Base-by-base conservation (phyloP, 2,113 vertebrate species). In the Myxocyprinus asiaticus region DNA sequence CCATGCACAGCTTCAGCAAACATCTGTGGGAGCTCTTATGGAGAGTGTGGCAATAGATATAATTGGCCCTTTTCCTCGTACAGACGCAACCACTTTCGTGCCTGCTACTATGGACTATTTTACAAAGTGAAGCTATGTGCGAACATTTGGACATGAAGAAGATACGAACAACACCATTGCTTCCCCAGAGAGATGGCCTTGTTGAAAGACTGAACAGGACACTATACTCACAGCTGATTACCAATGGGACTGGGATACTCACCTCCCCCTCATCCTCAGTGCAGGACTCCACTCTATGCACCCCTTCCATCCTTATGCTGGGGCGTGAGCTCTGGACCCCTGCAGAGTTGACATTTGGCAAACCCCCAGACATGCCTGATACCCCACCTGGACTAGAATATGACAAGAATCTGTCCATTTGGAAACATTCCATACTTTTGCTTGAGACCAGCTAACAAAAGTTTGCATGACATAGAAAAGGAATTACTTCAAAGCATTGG, bases 251-350 rank as follows among this genome's bases (percentile, higher is more conserved):
- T 71, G 77, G 67, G 58, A 79, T 58, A 61, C 9, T n/a, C 67
- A 55, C 10, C 58, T 64, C 6, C 67, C 67, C 12, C 11, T 79
- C 9, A 22, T 64, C 5, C 45, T 64, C 55, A 8, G 70, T 59
- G 10, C 42, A 74, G 55, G 71, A 74, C 22, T 73, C 55, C 14
- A 78, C 62, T 2, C 3, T 42, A 2, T 71, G 67, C 45, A 78
- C 59, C 0, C 67, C 75, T 9, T 74, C 67, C 9, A 59, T 77
- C 9, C 68, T 72, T 9, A 78, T 78, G 68, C 53, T 82, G 3
- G 68, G 76, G 8, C 47, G 68, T 44, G 61, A 78, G 15, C 43
- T 59, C 33, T 9, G 17, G 3, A 76, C 47, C 0, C 65, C 56
- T 48, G 3, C 56, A 1, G 65, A 69, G 33, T 11, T 81, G 64